Base-by-base conservation (phyloP, 2,113 vertebrate genomes). In the Saimiri boliviensis region DNA sequence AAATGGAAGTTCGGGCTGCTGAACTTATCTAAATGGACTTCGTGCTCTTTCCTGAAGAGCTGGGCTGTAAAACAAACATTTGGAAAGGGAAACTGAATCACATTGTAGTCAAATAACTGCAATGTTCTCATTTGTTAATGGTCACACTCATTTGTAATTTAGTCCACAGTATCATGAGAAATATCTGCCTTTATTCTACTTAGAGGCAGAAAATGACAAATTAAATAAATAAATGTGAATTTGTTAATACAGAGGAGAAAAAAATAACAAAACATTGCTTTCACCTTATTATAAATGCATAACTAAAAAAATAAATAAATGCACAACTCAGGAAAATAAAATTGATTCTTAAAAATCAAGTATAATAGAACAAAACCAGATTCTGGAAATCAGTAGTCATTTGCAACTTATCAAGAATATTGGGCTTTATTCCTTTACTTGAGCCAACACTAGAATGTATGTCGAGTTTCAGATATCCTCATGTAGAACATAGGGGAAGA, bases 81-180 rank as follows among this genome's bases (percentile, higher is more conserved):
- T 97, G 85, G 87, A 95, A 52, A 94, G 42, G 68, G 17, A 93
- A 98, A 91, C 76, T 30, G 71, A 91, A 90, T 83, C 77, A n/a
- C 45, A 93, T 82, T 94, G 90, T 83, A 66, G 88, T 83, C 23
- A 94, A 95, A 91, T 95, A 95, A 89, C 70, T 86, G 54, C 88
- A 85, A 2, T 89, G 81, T 80, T 96, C 81, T 93, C 87, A 74
- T 86, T 95, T 94, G 76, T 82, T 96, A 93, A 97, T 95, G 88
- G 76, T 83, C 60, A 12, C 37, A 47, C 93, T 96, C 47, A 81
- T 83, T 94, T 96, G 81, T 91, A 89, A 94, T 92, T 92, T 93
- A 84, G 71, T 84, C 88, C 92, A 12, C 2, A 40, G 45, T 27
- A 52, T 32, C 37, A 21, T 45, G 68, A 96, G 77, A 93, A 97